Percentiles rank a stretch among this genome's conserved stretches.
phyloP scores from a whole-genome alignment of 2,113 vertebrate species.

The Leptocoma aspasia region DNA sequence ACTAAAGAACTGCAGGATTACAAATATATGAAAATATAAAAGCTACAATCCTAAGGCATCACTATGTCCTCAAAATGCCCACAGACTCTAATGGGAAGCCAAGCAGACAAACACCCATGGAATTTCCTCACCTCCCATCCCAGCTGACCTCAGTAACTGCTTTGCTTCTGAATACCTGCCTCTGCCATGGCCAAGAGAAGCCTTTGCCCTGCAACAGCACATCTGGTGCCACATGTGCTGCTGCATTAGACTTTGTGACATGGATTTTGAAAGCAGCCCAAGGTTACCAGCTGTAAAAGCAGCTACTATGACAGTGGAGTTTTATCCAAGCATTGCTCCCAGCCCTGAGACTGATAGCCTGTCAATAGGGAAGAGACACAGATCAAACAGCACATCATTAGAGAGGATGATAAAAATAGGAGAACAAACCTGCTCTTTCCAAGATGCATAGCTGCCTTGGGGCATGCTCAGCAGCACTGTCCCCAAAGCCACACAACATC shows the following conservation, averaged over 20 bases:
- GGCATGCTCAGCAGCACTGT: background rate
- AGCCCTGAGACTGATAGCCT: background rate
- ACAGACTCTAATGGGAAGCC: background rate
- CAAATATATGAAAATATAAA: background rate
- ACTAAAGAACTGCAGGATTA: background rate
- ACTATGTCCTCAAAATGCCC: background rate
- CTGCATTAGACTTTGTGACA: background rate
- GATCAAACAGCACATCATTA: background rate
- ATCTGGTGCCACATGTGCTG: background rate
- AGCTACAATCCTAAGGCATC: background rate
- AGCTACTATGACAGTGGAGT: background rate
- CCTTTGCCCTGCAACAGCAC: background rate
- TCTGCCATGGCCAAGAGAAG: background rate
- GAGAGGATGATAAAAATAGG: background rate
- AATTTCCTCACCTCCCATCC: background rate
- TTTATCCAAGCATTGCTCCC: background rate
- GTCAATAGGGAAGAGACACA: background rate
- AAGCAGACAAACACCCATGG: background rate
- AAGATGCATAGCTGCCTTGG: background rate
- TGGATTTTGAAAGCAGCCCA: background rate
- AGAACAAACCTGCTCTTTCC: background rate
- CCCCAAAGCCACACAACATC: background rate
- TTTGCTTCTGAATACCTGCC: background rate
- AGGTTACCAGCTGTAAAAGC: background rate
- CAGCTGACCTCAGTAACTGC: background rate